Percentiles rank a stretch among this genome's conserved stretches.
Conservation (phyloP, 2,888 invertebrate species). For the Mythimna ferrago region DNA sequence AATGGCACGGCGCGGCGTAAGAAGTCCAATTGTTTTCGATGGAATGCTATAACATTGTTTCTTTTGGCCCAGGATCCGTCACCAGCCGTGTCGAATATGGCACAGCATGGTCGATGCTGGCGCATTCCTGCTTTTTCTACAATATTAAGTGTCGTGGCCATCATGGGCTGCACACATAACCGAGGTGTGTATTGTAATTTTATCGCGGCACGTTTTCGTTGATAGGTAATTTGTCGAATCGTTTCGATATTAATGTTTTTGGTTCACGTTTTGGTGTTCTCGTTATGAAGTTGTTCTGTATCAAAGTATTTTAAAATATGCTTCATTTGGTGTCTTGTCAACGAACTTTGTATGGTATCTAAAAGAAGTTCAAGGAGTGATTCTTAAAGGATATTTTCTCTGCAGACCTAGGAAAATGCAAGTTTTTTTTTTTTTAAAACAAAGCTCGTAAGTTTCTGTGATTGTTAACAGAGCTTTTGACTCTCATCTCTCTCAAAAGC, state of each 20-base stretch:
- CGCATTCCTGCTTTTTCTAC: slow-evolving; percentile 67
- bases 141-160: slow-evolving; percentile 39
- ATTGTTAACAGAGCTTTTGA: too few relatives aligned
- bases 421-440: background rate
- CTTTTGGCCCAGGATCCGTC: slow-evolving; percentile 68
- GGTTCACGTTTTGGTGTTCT: slow-evolving; percentile 37
- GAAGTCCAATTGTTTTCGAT: slow-evolving; percentile 72
- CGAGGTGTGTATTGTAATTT: slow-evolving; percentile 63
- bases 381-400: background rate
- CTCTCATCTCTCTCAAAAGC: too few relatives aligned
- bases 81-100: slow-evolving; percentile 77
- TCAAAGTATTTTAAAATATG: slow-evolving; percentile 28
- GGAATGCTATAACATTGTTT: slow-evolving; percentile 74
- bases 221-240: slow-evolving; percentile 61
- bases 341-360: background rate
- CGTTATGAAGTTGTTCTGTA: slow-evolving; percentile 51
- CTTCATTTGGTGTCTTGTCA: background rate
- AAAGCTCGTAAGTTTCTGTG: background rate
- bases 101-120: slow-evolving; percentile 65
- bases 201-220: slow-evolving; percentile 55
- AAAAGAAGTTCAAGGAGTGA: background rate
- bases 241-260: slow-evolving; percentile 52
- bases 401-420: background rate
- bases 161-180: slow-evolving; percentile 56
- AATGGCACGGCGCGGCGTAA: slow-evolving; percentile 55